Evolutionary conservation across 2,797 vertebrate genomes (phyloP), one percentile per base, ranked within the genome.

Genomic region (Dendrocincla tyrannina): DNA sequence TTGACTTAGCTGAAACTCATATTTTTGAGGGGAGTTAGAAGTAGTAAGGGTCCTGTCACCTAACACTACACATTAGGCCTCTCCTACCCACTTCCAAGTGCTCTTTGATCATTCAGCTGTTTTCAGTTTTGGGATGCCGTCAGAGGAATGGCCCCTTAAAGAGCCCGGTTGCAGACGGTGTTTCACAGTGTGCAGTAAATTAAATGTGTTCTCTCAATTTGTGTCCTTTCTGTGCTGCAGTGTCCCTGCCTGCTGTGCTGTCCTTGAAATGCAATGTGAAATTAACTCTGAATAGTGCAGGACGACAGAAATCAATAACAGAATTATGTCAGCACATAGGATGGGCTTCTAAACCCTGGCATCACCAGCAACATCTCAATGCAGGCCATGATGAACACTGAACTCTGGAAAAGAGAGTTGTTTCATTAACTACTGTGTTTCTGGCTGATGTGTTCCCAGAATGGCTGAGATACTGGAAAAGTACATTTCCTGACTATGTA

Each of bases 211-310:
- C 64, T 78, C 66, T 88, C 72, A 32, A 9, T 89, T 88, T 83
- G 66, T 74, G 85, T 78, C 42, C 53, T 88, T 91, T 80, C 58
- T 75, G n/a, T 41, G 59, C 58, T 60, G 60, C 37, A 16, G 49
- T 20, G 39, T 79, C 86, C 68, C 63, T 80, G 27, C 18, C 68
- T 83, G 42, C 75, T 44, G 35, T 32, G 19, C 56, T 85, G 92
- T 83, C 92, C 96, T 95, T 96, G 94, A 79, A 92, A 95, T 75
- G 86, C 46, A 93, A 72, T 23, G 66, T 53, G 79, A 91, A 96
- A 96, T 97, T 95, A 95, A 68, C 62, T 88, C 66, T 66, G 12
- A 1, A 85, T 75, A 77, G 84, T 91, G 37, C 53, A 89, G 56
- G 2, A 1, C 41, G 76, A 68, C 92, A 95, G 84, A 94, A 95